Evolutionary conservation across 2,888 invertebrate genomes (phyloP), one percentile per base, ranked within the genome.

Genomic region (Machimus atricapillus): DNA sequence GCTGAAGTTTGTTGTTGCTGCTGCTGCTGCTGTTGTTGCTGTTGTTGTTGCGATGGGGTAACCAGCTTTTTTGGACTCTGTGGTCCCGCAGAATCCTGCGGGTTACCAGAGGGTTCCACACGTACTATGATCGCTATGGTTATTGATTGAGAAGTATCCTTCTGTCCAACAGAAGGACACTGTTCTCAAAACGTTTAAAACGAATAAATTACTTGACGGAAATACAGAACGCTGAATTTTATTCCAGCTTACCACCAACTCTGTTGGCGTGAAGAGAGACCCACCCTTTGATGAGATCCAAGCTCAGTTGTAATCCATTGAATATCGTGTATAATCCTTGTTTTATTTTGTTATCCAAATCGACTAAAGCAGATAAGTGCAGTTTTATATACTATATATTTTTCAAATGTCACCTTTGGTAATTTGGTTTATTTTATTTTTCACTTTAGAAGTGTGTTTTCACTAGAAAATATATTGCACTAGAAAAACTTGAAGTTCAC

Each of bases 51-150:
- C 56, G 88, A 85, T 85, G 89, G 88, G 37, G 88, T 88, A 81
- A 89, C 89, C 88, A 89, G 88, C 85, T 89, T 89, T 89, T 89
- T 89, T 43, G 89, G 89, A 87, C 89, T 89, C 88, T 89, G 88
- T 89, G 89, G 89, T 88, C 89, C 90, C 90, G 90, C 90, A 90
- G 90, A 89, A 89, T 90, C 90, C 89, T 90, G 90, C 90, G 90
- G 90, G 90, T 89, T 89, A 89, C 89, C 90, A 89, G 90, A 90
- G 89, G 90, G 90, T 89, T 90, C 90, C 88, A 90, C 90, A 88
- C 90, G 90, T 90, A 90, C 90, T 90, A 90, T 90, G 90, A 90
- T 90, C 89, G 90, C 90, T 89, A 90, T 89, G 89, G 88, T 89
- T 89, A 85, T 89, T 78, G 87, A 88, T 89, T 88, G 88, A 88